Percentiles rank a stretch among this genome's conserved stretches.
Conservation (phyloP, 2,888 invertebrate species). For the Penaeus monodon region DNA sequence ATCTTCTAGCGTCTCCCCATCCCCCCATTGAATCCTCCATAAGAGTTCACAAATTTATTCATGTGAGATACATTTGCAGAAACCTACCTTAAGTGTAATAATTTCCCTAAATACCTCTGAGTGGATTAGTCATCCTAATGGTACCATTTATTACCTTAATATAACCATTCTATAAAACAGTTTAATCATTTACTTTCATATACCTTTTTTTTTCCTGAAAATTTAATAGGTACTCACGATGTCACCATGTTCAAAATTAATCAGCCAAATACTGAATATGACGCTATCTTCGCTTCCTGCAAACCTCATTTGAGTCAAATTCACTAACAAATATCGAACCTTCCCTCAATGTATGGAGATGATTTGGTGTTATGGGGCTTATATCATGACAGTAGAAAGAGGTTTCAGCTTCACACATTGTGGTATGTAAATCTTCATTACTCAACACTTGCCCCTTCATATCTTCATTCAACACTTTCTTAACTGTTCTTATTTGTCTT, state of each 20-base stretch:
- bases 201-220: constrained; percentile 7
- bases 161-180: no score
- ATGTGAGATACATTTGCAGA: no score
- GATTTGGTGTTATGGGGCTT: constrained; percentile 29
- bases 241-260: constrained; percentile 29
- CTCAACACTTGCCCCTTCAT: constrained; percentile 29
- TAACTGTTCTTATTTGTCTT: constrained; percentile 34
- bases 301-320: neutral
- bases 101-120: no score
- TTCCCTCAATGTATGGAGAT: constrained; percentile 16
- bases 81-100: no score
- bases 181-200: neutral
- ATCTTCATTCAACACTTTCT: constrained; percentile 28
- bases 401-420: constrained; percentile 39
- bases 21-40: no score
- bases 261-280: constrained; percentile 37
- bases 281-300: constrained; percentile 12
- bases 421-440: constrained; percentile 4
- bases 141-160: no score
- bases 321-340: neutral
- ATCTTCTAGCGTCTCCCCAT: no score
- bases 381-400: constrained; percentile 17
- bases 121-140: no score
- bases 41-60: no score
- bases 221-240: constrained; percentile 7